Base-by-base conservation (phyloP, 2,113 vertebrate species). In the Psilopogon haemacephalus region DNA sequence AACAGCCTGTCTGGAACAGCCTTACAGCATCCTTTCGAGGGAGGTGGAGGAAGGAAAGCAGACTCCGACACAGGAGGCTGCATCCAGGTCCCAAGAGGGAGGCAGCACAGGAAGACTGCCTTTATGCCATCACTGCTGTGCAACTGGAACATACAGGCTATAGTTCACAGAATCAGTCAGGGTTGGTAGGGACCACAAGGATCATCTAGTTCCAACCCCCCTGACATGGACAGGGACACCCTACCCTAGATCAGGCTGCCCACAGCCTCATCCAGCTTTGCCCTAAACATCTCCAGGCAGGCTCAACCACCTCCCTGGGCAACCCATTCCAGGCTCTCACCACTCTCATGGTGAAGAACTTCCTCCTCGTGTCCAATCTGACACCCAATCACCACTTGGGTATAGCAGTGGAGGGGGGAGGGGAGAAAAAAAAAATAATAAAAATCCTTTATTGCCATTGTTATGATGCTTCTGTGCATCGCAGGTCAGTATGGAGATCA, bases 81-180 rank as follows among this genome's bases (percentile, higher is more conserved):
- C 26, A 44, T 24, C 44, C 56, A 58, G 16, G 12, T 44, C 44
- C n/a, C 50, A 38, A 4, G 42, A 69, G 26, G 20, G 20, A 88
- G 27, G 28, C 0, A 3, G 12, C 17, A 15, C 0, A 3, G 26
- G 42, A 44, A 55, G 30, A 5, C 44, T 68, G 32, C 37, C 32
- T 13, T 4, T 15, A 11, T 8, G 3, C 11, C 6, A 8, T 8
- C 44, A 20, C 48, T 60, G n/a, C 7, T 6, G 27, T 32, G 23
- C 60, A 62, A 18, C 44, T 59, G 48, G 72, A 32, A 35, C 11
- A 42, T 58, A 27, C 48, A 88, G 69, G 68, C 12, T 1, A 0
- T 2, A 52, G 54, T 18, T 79, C 72, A 84, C n/a, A n/a, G n/a
- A n/a, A n/a, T n/a, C n/a, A n/a, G n/a, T n/a, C n/a, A n/a, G n/a